Base-by-base conservation (phyloP, 2,888 invertebrate species). In the Ceratothoa steindachneri region DNA sequence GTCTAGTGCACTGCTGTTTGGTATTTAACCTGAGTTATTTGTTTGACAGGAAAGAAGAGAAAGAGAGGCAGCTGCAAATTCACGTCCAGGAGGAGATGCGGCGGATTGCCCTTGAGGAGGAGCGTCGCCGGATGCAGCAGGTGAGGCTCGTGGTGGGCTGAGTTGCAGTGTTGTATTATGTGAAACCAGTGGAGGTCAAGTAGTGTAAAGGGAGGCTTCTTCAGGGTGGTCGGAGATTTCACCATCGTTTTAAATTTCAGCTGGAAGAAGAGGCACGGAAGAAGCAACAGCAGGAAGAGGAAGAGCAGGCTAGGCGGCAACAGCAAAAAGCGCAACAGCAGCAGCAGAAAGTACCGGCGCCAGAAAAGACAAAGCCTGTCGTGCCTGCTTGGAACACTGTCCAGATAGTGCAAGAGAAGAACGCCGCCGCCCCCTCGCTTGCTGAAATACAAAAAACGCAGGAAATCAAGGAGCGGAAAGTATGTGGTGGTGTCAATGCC, bases 21-120 rank as follows among this genome's bases (percentile, higher is more conserved):
- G 27, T 9, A 2, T 30, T 30, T 15, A n/a, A n/a, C n/a, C n/a
- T 51, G 15, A 19, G 19, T 19, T 19, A 24, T 22, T 12, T 65
- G 24, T 53, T 67, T 73, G 64, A 2, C 67, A 83, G 73, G 82
- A 83, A 83, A 80, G 83, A 83, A 67, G 74, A 81, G 24, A 81
- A 82, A 67, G 83, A 83, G 79, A 81, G 81, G 71, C 80, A 81
- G 69, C 81, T 83, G 7, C 84, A 84, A 78, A 82, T 82, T 28
- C 84, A 84, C 71, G 83, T 82, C 5, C 83, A 84, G 19, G 83
- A 84, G 64, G 81, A 85, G 80, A 85, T 84, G 15, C 85, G 85
- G 80, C 81, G 84, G 67, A 84, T 85, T 29, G 74, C 79, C 7
- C 55, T 79, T 4, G 79, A 79, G 60, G 79, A 79, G 30, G 79